Evolutionary conservation across 2,113 vertebrate genomes (phyloP).

Genomic region (Ctenomys sociabilis): DNA sequence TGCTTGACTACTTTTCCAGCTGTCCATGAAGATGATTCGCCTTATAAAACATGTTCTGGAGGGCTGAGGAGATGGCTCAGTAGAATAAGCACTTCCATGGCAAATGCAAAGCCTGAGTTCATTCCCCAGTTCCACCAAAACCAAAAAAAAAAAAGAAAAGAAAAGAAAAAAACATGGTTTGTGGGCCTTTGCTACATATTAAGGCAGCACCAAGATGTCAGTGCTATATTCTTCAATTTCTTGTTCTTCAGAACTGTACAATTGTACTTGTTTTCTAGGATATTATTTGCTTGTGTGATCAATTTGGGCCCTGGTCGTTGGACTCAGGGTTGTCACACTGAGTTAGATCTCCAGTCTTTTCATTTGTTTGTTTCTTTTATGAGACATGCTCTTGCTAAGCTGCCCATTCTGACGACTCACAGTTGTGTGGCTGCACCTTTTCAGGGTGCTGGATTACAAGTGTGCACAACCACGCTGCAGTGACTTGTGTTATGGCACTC

Average conservation of each 20-base stretch:
- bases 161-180: no score
- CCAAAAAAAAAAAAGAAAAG: no score
- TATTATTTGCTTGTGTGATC: neutral
- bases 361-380: neutral
- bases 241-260: neutral
- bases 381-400: neutral
- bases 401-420: no score
- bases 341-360: neutral
- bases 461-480: neutral
- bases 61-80: no score
- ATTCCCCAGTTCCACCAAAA: no score
- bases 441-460: neutral
- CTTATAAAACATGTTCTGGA: no score
- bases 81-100: no score
- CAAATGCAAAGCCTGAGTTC: no score
- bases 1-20: accelerated
- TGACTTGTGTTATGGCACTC: neutral
- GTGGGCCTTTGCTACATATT: no score
- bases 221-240: no score
- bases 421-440: neutral
- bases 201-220: no score
- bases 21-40: neutral
- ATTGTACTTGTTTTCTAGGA: neutral
- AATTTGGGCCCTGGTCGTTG: neutral
- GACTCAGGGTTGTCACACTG: neutral